Evolutionary conservation across 2,888 invertebrate genomes (phyloP).

Genomic region (Rapana venosa): DNA sequence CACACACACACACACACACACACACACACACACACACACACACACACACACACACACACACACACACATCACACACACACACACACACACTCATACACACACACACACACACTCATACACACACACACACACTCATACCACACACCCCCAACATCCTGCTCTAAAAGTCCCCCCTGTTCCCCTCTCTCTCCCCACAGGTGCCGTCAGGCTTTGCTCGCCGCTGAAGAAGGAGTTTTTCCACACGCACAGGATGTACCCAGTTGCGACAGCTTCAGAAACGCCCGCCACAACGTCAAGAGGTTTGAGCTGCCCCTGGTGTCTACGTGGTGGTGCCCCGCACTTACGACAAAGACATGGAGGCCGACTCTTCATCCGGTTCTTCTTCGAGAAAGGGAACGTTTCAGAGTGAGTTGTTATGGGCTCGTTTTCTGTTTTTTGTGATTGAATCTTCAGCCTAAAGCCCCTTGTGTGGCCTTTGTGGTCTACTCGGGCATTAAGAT

Average conservation of each 20-base stretch:
- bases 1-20: no score
- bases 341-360: conserved; percentile 96
- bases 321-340: conserved; percentile 98
- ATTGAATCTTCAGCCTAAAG: neutral
- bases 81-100: no score
- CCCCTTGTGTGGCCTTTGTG: neutral
- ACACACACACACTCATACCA: no score
- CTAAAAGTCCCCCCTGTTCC: neutral
- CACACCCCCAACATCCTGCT: no score
- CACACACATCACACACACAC: no score
- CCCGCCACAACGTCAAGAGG: conserved; percentile 92
- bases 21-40: no score
- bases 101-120: no score
- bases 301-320: conserved; percentile 95
- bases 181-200: conserved; percentile 45
- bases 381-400: conserved; percentile 85
- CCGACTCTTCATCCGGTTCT: conserved; percentile 94
- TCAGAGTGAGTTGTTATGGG: conserved; percentile 47
- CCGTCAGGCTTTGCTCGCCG: conserved; percentile 78
- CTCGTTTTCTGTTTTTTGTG: neutral
- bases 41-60: no score
- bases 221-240: conserved; percentile 93
- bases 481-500: no score
- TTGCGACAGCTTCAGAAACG: conserved; percentile 94
- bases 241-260: conserved; percentile 91